Evolutionary conservation across 2,113 vertebrate genomes (phyloP).

Genomic region (Oreochromis tanganicae): DNA sequence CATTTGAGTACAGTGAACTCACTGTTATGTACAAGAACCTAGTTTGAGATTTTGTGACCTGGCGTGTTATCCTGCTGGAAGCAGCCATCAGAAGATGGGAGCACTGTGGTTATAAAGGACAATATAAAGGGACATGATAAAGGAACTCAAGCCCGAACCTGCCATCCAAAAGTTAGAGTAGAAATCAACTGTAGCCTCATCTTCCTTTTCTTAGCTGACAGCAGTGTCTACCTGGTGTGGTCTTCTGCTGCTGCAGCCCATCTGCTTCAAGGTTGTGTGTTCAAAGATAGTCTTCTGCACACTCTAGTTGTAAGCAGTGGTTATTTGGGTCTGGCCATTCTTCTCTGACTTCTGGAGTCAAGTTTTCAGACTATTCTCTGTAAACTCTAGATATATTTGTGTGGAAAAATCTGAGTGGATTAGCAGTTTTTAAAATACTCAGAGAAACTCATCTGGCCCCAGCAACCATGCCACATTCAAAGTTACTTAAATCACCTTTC

Average conservation of each 20-base stretch:
- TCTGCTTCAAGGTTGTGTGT: not conserved
- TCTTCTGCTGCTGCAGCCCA: not conserved
- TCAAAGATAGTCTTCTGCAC: not conserved
- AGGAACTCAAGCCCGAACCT: not conserved
- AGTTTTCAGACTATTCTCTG: not conserved
- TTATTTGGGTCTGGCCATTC: not conserved
- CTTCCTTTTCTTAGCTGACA: not conserved
- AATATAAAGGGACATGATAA: not conserved
- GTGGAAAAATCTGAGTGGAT: not conserved
- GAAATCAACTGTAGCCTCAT: not conserved
- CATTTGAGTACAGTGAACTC: not conserved
- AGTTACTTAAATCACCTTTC: not conserved
- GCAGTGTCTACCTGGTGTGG: not conserved
- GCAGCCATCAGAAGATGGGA: not conserved
- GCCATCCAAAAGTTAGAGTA: not conserved
- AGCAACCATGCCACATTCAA: not conserved
- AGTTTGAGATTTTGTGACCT: not conserved
- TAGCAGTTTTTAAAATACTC: not conserved
- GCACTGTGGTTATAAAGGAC: not conserved
- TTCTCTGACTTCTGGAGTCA: not conserved
- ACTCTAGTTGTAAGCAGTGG: not conserved
- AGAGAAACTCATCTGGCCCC: not conserved
- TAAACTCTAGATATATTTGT: not conserved
- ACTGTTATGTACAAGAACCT: not conserved
- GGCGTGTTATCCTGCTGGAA: fast-evolving